Evolutionary conservation across 2,888 invertebrate genomes (phyloP), one percentile per base, ranked within the genome.

Genomic region (Acanthococcus lagerstroemiae): DNA sequence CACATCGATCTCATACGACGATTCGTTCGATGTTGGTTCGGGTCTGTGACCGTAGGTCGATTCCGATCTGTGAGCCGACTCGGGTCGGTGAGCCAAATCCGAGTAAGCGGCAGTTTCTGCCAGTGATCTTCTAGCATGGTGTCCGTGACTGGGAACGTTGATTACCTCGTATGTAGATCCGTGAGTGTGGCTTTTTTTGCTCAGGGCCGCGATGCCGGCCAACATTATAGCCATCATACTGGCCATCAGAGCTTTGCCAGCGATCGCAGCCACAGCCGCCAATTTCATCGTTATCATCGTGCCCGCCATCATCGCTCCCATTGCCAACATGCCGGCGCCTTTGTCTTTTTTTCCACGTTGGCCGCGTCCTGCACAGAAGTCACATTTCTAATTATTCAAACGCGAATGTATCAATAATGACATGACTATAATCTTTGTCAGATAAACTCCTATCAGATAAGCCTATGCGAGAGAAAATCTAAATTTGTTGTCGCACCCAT

Each of bases 161-260:
- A 69, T 69, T 26, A 69, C 69, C 15, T 69, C 69, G 61, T 69
- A 69, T 12, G 69, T 61, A n/a, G 69, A 57, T 15, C 58, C 58
- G 30, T 65, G 25, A 52, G 30, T 30, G 15, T 55, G 26, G 72
- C 57, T 45, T 50, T 68, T 56, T 44, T 60, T 30, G 50, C 66
- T 67, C 60, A 90, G 77, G 0, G 89, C 89, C 66, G 89, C 81
- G 68, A 90, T 83, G 0, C 85, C 87, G 0, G 90, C 87, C 0
- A 90, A 77, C 70, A 89, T 83, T 0, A 90, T 78, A 0, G 90
- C 88, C 82, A 90, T 84, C 69, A 90, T 74, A 5, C 87, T 88
- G 0, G 89, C 87, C 85, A 90, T 86, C 22, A 90, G 75, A 0
- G 90, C 90, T 74, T 90, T 90, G 7, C 90, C 90, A 4, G 90